These are phyloP conservation scores for Metopia argyrocephala DNA, from an alignment of 2,888 invertebrate species.

Conservation along the genomic window DNA sequence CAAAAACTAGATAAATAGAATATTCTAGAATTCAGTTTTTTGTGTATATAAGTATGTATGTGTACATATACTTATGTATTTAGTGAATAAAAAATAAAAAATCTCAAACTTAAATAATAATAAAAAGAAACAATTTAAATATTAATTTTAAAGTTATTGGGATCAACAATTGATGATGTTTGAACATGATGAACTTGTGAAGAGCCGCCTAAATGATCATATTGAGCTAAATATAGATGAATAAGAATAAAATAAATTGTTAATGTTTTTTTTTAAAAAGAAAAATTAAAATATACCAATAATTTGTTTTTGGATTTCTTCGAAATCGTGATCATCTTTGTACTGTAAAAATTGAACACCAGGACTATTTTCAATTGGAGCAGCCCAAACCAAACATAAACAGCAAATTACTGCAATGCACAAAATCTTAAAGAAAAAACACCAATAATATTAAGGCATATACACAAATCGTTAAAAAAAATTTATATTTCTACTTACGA, in stretches of 20 bases:
- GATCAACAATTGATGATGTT: conserved; percentile 67
- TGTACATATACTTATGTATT: too few relatives aligned
- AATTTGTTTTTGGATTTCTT: conserved; percentile 69
- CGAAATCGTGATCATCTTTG: conserved; percentile 70
- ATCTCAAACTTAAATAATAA: too few relatives aligned
- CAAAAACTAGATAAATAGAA: too few relatives aligned
- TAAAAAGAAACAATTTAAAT: too few relatives aligned
- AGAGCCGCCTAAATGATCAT: conserved; percentile 71
- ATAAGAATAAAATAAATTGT: not conserved
- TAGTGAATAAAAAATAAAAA: too few relatives aligned
- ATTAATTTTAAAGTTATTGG: conserved; percentile 64
- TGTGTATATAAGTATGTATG: too few relatives aligned
- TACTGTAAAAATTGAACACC: conserved; percentile 70
- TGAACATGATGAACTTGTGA: conserved; percentile 69
- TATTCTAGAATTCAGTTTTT: too few relatives aligned
- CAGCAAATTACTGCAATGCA: conserved; percentile 44
- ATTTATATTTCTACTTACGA: conserved; percentile 15
- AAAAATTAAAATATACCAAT: conserved; percentile 64
- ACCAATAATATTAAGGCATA: not conserved
- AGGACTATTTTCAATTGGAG: conserved; percentile 63
- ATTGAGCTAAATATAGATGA: conserved; percentile 69
- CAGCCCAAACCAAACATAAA: conserved; percentile 54
- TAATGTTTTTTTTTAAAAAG: not conserved
- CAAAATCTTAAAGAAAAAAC: conserved; percentile 40
- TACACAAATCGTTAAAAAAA: not conserved